phyloP scores from a whole-genome alignment of 2,113 vertebrate species.

The Boleophthalmus pectinirostris region DNA sequence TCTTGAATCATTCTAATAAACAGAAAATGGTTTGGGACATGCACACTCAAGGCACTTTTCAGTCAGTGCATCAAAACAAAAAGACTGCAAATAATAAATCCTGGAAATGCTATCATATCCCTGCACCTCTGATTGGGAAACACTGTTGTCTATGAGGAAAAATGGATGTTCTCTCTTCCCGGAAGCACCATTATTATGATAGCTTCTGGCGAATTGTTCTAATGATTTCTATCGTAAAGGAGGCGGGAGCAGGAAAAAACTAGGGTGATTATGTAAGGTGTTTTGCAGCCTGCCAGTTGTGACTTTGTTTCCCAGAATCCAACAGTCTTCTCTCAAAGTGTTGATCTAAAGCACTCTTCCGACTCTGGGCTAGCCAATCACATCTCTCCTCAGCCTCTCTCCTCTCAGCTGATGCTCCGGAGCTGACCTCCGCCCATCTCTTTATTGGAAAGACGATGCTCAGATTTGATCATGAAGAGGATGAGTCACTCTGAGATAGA shows the following conservation, averaged over 20 bases:
- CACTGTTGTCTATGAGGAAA: background rate
- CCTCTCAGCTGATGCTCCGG: slow-evolving; percentile 57
- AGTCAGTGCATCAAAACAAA: background rate
- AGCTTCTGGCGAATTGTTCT: slow-evolving; percentile 34
- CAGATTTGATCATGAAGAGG: slow-evolving; percentile 52
- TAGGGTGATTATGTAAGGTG: slow-evolving; percentile 40
- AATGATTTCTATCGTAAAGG: slow-evolving; percentile 48
- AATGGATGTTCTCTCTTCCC: slow-evolving; percentile 32
- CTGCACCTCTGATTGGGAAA: background rate
- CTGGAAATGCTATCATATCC: no score
- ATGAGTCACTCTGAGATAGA: slow-evolving; percentile 20
- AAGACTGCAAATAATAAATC: no score
- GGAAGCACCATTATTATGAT: slow-evolving; percentile 50
- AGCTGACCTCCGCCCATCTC: slow-evolving; percentile 19
- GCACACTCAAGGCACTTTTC: no score
- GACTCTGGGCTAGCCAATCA: slow-evolving; percentile 53
- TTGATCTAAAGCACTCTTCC: slow-evolving; percentile 51
- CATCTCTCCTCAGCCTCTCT: slow-evolving; percentile 34
- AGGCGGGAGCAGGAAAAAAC: background rate
- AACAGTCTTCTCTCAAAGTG: slow-evolving; percentile 42
- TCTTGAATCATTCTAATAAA: no score
- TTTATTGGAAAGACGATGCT: slow-evolving; percentile 51
- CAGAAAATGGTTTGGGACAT: no score
- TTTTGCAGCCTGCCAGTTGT: slow-evolving; percentile 44
- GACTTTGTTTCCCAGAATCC: slow-evolving; percentile 68